phyloP scores from a whole-genome alignment of 92 coral and sea anemone species.

The Epizoanthus ramosus region DNA sequence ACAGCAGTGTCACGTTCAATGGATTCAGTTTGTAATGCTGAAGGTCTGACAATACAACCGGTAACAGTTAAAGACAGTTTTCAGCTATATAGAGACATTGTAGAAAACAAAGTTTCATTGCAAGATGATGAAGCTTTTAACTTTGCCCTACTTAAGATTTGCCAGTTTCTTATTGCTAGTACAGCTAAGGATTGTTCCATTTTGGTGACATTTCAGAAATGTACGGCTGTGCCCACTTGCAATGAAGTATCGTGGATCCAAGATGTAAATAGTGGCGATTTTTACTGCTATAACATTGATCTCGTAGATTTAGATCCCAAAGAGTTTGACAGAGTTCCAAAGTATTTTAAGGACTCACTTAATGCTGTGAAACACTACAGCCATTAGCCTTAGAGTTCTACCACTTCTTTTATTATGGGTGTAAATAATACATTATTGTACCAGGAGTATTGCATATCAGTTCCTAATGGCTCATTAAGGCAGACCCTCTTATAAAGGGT shows the following conservation, averaged over 20 bases:
- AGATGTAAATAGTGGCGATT: slow-evolving; percentile 39
- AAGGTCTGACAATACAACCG: not conserved
- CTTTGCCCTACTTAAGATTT: slow-evolving; percentile 57
- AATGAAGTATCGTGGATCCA: slow-evolving; percentile 21
- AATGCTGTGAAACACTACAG: slow-evolving; percentile 66
- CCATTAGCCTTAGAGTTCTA: no score
- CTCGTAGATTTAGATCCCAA: slow-evolving; percentile 94
- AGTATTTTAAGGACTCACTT: slow-evolving; percentile 73
- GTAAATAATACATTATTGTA: no score
- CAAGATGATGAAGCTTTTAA: slow-evolving; percentile 35
- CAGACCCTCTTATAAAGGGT: no score
- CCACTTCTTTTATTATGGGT: no score
- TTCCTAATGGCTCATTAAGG: no score
- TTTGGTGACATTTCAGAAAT: slow-evolving; percentile 82
- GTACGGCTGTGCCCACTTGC: slow-evolving; percentile 18
- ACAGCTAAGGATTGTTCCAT: slow-evolving; percentile 95
- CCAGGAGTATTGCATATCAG: no score
- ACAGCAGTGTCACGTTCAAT: slow-evolving; percentile 25
- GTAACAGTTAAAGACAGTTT: not conserved
- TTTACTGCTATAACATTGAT: slow-evolving; percentile 68
- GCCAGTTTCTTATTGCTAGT: slow-evolving; percentile 78
- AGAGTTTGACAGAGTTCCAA: slow-evolving; percentile 76
- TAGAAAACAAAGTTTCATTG: slow-evolving; percentile 17
- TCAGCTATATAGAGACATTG: slow-evolving; percentile 20
- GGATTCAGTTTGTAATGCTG: not conserved